A percentile compares a stretch with the other conserved stretches of the same genome.
These are phyloP conservation scores for Oscheius sp. DNA, from an alignment of 2,888 invertebrate species.

Conservation along the genomic window DNA sequence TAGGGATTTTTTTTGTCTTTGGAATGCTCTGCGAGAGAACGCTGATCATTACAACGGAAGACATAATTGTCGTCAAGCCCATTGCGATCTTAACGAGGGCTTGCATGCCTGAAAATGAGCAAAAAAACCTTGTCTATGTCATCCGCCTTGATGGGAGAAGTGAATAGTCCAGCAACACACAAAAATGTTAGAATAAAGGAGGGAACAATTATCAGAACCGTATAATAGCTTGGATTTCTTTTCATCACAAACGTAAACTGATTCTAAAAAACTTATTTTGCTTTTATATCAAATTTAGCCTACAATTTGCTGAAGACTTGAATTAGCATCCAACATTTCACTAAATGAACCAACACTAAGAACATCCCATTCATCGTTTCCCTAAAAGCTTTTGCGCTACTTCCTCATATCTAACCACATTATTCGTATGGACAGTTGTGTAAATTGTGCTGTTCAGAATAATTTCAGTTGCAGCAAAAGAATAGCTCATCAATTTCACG, in stretches of 20 bases:
- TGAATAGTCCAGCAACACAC: conserved; percentile 27
- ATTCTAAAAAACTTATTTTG: conserved; percentile 4
- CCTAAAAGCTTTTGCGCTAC: conserved; percentile 1
- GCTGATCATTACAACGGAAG: conserved; percentile 19
- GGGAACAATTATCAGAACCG: conserved; percentile 22
- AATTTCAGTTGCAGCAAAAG: conserved; percentile 5
- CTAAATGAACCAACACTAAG: background rate
- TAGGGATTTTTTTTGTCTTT: conserved; percentile 20
- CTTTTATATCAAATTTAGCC: background rate
- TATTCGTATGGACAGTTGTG: background rate
- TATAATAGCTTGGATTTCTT: conserved; percentile 21
- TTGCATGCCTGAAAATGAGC: no score
- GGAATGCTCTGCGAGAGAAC: conserved; percentile 22
- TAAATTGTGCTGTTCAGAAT: background rate
- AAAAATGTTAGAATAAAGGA: conserved; percentile 21
- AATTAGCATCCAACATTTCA: conserved; percentile 11
- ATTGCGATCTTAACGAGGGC: conserved; percentile 15
- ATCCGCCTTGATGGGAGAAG: background rate
- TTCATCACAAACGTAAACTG: conserved; percentile 23
- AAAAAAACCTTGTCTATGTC: conserved; percentile 25
- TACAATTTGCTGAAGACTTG: conserved; percentile 7
- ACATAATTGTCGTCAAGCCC: conserved; percentile 26
- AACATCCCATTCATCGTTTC: conserved; percentile 27
- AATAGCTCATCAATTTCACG: conserved; percentile 4
- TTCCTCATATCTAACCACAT: background rate